phyloP scores from a whole-genome alignment of 2,113 vertebrate genomes.

The Pseudois nayaur region DNA sequence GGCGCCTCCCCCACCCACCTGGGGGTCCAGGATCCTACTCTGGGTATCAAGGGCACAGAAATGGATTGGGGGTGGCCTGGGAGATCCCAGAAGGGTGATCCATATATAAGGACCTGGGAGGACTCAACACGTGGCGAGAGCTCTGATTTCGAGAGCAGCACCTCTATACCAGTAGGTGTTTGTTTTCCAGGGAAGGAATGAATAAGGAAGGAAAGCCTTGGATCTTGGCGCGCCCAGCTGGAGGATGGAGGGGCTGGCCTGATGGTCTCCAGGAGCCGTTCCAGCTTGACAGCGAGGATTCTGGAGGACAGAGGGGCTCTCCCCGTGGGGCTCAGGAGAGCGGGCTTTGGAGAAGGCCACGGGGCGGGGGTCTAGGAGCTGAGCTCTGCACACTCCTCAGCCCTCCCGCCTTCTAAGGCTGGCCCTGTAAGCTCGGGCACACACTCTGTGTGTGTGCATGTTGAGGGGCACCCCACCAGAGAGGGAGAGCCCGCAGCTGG shows the following conservation, averaged over 20 bases:
- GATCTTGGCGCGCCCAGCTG: background rate
- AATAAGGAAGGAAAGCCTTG: background rate
- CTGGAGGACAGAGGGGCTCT: background rate
- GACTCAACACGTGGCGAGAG: background rate
- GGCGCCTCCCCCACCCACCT: background rate
- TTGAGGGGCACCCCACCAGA: background rate
- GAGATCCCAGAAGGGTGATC: background rate
- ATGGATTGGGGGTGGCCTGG: too few species aligned
- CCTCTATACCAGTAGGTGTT: background rate
- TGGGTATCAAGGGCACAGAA: background rate
- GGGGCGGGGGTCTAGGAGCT: background rate
- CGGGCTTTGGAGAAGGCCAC: background rate
- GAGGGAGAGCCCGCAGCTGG: background rate
- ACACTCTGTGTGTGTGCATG: background rate
- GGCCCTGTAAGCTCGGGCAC: background rate
- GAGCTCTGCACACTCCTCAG: background rate
- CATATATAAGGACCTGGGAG: background rate
- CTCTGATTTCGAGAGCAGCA: background rate
- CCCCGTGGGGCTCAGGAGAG: fast-evolving
- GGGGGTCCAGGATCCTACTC: background rate
- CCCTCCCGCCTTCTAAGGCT: background rate
- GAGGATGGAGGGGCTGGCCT: background rate
- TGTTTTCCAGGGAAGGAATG: background rate
- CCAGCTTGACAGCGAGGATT: background rate
- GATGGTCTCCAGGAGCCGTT: background rate